A percentile compares a stretch with the other conserved stretches of the same genome.
Conservation (phyloP, 1,140 invertebrate genomes). For the Bombus waltoni region DNA sequence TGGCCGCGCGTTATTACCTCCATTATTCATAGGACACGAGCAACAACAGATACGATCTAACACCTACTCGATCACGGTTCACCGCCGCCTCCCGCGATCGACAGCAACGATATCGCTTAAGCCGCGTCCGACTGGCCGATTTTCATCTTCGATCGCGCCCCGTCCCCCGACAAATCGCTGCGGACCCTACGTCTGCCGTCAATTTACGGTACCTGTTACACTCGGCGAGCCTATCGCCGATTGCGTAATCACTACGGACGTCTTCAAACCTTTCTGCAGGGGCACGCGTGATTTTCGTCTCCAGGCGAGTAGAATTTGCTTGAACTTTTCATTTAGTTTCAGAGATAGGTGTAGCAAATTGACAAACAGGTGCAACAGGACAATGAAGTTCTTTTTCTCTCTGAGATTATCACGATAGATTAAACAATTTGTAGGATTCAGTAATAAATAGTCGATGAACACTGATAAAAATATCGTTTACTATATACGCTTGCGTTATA, state of each 20-base stretch:
- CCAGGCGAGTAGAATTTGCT: too few species aligned
- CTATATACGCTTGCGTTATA: too few species aligned
- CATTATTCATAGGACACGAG: conserved; percentile 54
- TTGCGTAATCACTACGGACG: background rate
- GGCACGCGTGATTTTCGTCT: background rate
- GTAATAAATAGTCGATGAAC: too few species aligned
- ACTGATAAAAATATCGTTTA: too few species aligned
- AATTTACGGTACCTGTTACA: conserved; percentile 23
- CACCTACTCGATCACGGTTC: conserved; percentile 53
- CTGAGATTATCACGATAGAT: too few species aligned
- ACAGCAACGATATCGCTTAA: conserved; percentile 53
- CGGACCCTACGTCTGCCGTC: background rate
- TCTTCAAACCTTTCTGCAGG: background rate
- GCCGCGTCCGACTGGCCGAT: conserved; percentile 41
- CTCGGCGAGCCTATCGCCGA: background rate
- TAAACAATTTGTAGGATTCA: too few species aligned
- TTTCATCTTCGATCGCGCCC: conserved; percentile 51
- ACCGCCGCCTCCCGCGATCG: conserved; percentile 42
- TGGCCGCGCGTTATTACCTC: conserved; percentile 33
- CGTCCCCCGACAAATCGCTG: conserved; percentile 31
- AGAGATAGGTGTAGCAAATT: too few species aligned
- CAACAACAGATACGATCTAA: conserved; percentile 53
- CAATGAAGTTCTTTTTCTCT: too few species aligned
- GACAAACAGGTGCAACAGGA: too few species aligned
- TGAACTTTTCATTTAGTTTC: background rate